Base-by-base conservation (phyloP, 2,797 vertebrate genomes). In the Mastacembelus armatus region DNA sequence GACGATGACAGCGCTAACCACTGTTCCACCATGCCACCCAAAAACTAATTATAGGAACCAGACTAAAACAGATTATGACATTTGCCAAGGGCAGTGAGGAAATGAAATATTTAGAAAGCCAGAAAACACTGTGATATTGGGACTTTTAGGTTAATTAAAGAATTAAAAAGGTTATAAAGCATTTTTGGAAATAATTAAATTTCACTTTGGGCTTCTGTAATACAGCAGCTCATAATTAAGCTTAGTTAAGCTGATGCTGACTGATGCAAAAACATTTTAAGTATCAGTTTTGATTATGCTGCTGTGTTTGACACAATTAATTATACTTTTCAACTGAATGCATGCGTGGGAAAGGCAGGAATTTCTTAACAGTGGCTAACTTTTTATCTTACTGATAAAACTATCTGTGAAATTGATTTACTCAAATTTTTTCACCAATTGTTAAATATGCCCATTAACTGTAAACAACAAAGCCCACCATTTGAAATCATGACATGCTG, bases 241-340 rank as follows among this genome's bases (percentile, higher is more conserved):
- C 45, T 43, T 14, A 54, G 44, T 12, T 56, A 39, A 58, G n/a
- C 48, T 39, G 61, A 58, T 82, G 63, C 45, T 69, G 27, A 62
- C 50, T 59, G 55, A 69, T 77, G 58, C 50, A 62, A 66, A 82
- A 71, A 39, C n/a, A 69, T 70, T 66, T 78, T 26, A 64, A 62
- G 18, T 49, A 77, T 61, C 47, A 61, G 21, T 67, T 71, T 54
- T 60, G 12, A 80, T 66, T 52, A 43, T 49, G 22, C 43, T 22
- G 50, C 66, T 15, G 47, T 38, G 36, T 81, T 81, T 75, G 50
- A 69, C 43, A 58, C 36, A 71, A 78, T 80, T 78, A 78, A 84
- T 80, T 54, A 45, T 32, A 69, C 48, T 54, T 80, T 71, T 61
- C 55, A 57, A 24, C 5, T 59, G 44, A 77, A 59, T 60, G 56